Base-by-base conservation (phyloP, 1,140 invertebrate genomes). In the Zelostemma sp. region DNA sequence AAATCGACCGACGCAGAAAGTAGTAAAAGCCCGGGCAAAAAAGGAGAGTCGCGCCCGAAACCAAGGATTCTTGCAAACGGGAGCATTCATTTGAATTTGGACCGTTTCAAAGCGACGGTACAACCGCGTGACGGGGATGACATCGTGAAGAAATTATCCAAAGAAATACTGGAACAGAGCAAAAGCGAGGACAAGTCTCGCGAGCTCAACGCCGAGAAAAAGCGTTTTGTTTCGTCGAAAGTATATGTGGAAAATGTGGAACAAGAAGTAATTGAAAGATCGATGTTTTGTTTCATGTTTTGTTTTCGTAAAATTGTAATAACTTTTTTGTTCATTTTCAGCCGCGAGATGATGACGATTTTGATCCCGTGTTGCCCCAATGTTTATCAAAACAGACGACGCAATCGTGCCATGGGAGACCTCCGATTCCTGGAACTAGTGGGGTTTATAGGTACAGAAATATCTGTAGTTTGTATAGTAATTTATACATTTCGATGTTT, bases 101-200 rank as follows among this genome's bases (percentile, higher is more conserved):
- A 21, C 2, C 12, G 12, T 33, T 33, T 11, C 49, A 45, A 50
- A 17, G 18, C 45, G 5, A 12, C 28, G 21, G 35, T 11, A 3
- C 25, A n/a, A 53, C 11, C 4, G 12, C 18, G 17, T 11, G 12
- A 17, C 4, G 25, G 17, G 14, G 73, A 80, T 14, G 66, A 77
- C 1, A 56, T 80, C 5, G 79, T 84, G 28, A 72, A 77, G 45
- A 78, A 71, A 53, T 68, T 84, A 15, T 81, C 75, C 0, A 72
- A 79, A 38, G 81, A 84, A 58, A 80, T 84, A 68, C 67, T 84
- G 18, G 78, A 80, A 25, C 79, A 84, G 58, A 83, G 80, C 54
- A 79, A 83, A 75, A 74, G 60, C 18, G 46, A 78, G 6, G 66
- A 75, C 49, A 71, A 68, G n/a, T 66, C 58, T 21, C 15, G 6